Percentiles rank a stretch among this genome's conserved stretches.
phyloP scores from a whole-genome alignment of 2,113 vertebrate species.

The Apus apus region DNA sequence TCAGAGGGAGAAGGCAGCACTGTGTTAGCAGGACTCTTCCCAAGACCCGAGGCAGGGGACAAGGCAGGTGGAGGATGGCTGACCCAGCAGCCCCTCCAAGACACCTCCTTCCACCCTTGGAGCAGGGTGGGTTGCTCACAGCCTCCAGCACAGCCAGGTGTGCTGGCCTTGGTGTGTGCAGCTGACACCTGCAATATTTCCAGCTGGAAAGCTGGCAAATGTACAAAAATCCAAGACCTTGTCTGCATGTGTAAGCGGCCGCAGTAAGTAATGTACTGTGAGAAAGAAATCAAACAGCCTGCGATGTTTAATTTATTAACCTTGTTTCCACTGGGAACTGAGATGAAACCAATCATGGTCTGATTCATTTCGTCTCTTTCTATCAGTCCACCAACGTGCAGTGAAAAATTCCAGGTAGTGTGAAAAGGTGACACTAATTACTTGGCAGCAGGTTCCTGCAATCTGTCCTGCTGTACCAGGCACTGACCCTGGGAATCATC shows the following conservation, averaged over 20 bases:
- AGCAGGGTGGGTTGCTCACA: not conserved
- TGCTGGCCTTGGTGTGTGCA: not conserved
- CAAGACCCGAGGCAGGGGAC: no score
- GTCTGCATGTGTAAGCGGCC: not conserved
- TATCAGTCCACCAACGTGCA: not conserved
- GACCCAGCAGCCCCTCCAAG: no score
- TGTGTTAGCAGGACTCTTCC: no score
- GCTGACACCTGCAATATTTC: not conserved
- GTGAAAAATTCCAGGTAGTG: not conserved
- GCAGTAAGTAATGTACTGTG: not conserved
- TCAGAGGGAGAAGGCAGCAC: not conserved
- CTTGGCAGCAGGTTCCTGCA: not conserved
- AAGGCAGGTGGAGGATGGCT: not conserved
- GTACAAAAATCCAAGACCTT: not conserved
- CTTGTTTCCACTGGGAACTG: not conserved
- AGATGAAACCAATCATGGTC: not conserved
- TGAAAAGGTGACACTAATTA: not conserved
- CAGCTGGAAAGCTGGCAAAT: not conserved
- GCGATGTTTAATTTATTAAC: not conserved
- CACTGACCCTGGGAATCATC: not conserved
- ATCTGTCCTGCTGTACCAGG: not conserved
- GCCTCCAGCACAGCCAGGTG: not conserved
- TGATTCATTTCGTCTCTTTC: not conserved
- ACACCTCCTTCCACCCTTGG: rapidly evolving
- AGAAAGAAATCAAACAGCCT: not conserved